Conservation (phyloP, 2,888 invertebrate species). For the Epirrhoe tristata region DNA sequence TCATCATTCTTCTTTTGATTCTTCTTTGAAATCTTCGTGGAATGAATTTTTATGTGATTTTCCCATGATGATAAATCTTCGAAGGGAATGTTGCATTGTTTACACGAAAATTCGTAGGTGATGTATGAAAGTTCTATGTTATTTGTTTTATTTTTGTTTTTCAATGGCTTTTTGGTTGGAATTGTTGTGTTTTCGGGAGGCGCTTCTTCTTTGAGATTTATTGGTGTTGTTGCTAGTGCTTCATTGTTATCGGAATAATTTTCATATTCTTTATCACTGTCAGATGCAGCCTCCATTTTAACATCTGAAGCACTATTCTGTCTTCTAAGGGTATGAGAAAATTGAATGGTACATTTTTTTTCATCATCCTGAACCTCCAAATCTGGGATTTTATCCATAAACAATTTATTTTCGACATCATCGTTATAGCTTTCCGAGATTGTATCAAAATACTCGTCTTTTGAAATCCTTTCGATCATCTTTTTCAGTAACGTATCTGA, state of each 20-base stretch:
- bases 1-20: constrained; percentile 11
- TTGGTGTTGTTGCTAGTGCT: constrained; percentile 19
- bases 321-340: constrained; percentile 1
- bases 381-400: constrained; percentile 28
- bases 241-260: constrained; percentile 46
- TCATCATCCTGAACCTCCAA: constrained; percentile 19
- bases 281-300: constrained; percentile 32
- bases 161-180: constrained; percentile 32
- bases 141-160: constrained; percentile 17
- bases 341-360: constrained; percentile 24
- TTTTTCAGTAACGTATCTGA: constrained; percentile 63
- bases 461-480: constrained; percentile 46
- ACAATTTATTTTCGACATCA: constrained; percentile 22
- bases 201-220: constrained; percentile 36
- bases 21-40: background rate
- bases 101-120: constrained; percentile 12
- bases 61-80: constrained; percentile 1
- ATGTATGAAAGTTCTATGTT: background rate
- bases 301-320: constrained; percentile 2
- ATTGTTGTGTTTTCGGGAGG: constrained; percentile 42
- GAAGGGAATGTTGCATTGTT: constrained; percentile 15
- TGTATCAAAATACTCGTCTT: constrained; percentile 27
- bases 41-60: constrained; percentile 15
- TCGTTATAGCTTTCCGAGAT: constrained; percentile 28
- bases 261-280: constrained; percentile 28